Conservation (phyloP, 1,140 invertebrate species). For the Ladona fulva region DNA sequence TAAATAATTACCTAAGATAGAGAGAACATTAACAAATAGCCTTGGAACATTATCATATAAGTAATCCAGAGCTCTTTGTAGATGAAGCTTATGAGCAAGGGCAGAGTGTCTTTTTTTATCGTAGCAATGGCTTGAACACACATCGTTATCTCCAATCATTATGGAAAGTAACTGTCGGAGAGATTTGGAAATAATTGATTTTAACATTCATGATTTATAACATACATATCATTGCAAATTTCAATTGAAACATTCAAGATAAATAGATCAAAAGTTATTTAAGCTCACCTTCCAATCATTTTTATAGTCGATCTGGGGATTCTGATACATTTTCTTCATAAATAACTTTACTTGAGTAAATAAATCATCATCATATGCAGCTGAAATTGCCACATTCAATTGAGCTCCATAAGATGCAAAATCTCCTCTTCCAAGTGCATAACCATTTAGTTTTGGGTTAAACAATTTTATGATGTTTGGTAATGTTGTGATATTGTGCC, state of each 20-base stretch:
- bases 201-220: too few relatives aligned
- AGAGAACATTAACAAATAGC: constrained; percentile 10
- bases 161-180: constrained; percentile 53
- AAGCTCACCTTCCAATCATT: constrained; percentile 66
- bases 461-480: constrained; percentile 60
- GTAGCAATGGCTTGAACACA: constrained; percentile 67
- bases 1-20: constrained; percentile 22
- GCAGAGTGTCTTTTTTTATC: constrained; percentile 33
- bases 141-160: constrained; percentile 77
- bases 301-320: constrained; percentile 49
- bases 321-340: constrained; percentile 56
- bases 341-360: constrained; percentile 52
- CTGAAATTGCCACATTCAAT: constrained; percentile 60
- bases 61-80: constrained; percentile 46
- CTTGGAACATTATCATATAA: constrained; percentile 14
- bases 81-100: constrained; percentile 46
- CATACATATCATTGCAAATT: too few relatives aligned
- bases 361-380: constrained; percentile 60
- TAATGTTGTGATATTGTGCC: constrained; percentile 57
- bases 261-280: not conserved
- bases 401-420: constrained; percentile 43
- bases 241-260: too few relatives aligned
- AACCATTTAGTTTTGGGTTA: constrained; percentile 49
- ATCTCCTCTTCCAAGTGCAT: constrained; percentile 58
- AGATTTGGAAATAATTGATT: too few relatives aligned